These are phyloP conservation scores for Agrilus mali DNA, from an alignment of 2,888 invertebrate genomes.

Conservation along the genomic window DNA sequence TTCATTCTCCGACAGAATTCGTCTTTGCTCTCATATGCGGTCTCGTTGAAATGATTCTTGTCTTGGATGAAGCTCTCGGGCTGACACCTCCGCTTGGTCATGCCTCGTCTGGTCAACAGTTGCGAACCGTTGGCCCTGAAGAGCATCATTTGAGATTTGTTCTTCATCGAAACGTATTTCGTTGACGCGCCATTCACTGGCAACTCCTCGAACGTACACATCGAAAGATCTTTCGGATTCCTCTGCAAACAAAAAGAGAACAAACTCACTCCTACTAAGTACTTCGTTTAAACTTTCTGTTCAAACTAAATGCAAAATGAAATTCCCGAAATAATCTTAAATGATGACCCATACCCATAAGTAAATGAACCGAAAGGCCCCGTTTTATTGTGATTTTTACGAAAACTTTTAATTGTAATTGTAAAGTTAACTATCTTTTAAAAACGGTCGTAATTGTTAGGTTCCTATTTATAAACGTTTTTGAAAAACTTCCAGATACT, in stretches of 20 bases:
- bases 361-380: too few species aligned
- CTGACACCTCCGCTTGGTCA: conserved; percentile 9
- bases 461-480: too few species aligned
- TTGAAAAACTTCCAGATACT: too few species aligned
- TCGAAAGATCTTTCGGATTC: conserved; percentile 16
- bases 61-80: conserved; percentile 9
- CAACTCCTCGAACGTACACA: conserved; percentile 17
- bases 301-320: too few species aligned
- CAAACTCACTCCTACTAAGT: not conserved
- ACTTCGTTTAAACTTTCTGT: too few species aligned
- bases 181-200: conserved; percentile 9
- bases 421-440: too few species aligned
- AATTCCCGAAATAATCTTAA: too few species aligned
- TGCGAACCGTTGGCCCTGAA: conserved; percentile 11
- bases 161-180: conserved; percentile 11
- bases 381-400: too few species aligned
- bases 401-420: too few species aligned
- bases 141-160: conserved; percentile 11
- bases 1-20: conserved; percentile 11
- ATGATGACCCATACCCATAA: too few species aligned
- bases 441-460: too few species aligned
- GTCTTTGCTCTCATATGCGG: conserved; percentile 5
- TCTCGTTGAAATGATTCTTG: conserved; percentile 6
- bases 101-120: conserved; percentile 1
- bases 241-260: conserved; percentile 11